Conservation (phyloP, 64 coral and sea anemone species). For the Acropora tenuis region DNA sequence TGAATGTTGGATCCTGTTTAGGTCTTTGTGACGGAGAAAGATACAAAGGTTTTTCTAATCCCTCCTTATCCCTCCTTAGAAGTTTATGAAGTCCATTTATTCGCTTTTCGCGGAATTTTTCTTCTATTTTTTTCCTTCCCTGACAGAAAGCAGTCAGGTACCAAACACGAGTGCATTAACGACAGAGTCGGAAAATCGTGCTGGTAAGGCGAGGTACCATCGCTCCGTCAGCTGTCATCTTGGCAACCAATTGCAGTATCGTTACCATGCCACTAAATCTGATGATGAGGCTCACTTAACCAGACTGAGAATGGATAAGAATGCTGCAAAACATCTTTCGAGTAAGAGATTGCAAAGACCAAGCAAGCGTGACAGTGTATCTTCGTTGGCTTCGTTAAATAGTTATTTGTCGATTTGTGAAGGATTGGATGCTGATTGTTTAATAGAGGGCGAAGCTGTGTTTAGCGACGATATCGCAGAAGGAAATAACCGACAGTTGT, state of each 20-base stretch:
- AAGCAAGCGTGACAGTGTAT: neutral
- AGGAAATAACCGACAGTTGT: neutral
- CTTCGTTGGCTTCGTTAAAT: neutral
- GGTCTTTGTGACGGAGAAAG: no score
- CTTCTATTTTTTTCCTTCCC: neutral
- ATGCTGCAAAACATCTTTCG: neutral
- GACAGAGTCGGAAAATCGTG: neutral
- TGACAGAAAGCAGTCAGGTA: neutral
- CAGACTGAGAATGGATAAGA: conserved; percentile 5
- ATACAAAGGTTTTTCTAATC: neutral
- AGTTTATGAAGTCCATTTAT: neutral
- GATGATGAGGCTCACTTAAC: conserved; percentile 20
- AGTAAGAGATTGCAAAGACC: neutral
- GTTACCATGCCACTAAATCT: conserved; percentile 5
- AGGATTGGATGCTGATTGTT: conserved; percentile 5
- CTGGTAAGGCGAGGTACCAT: neutral
- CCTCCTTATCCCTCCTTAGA: neutral
- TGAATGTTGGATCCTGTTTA: no score
- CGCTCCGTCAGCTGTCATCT: conserved; percentile 23
- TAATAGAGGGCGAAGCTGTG: neutral
- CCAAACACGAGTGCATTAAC: neutral
- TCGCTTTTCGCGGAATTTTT: neutral
- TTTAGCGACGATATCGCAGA: neutral
- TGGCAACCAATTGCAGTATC: neutral
- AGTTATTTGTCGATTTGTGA: conserved; percentile 3